These are phyloP conservation scores for Parapsyche elsis DNA, from an alignment of 1,140 invertebrate genomes.

Conservation along the genomic window DNA sequence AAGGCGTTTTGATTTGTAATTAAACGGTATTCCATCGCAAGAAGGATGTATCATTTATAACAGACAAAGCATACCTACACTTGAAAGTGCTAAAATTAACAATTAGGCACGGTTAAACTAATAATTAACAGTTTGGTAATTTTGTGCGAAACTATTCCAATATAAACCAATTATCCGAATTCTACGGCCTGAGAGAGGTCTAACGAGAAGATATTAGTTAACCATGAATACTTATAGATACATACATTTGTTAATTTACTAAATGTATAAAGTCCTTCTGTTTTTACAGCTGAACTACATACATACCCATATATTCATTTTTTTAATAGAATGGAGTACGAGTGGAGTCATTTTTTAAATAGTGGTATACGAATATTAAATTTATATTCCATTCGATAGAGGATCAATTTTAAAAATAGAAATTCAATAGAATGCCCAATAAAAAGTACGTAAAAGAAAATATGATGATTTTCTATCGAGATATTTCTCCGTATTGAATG, in stretches of 20 bases:
- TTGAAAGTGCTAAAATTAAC: neutral
- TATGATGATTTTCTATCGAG: slow-evolving; percentile 2
- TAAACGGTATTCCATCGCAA: too few species aligned
- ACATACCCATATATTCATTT: neutral
- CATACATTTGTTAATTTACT: neutral
- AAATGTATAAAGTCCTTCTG: neutral
- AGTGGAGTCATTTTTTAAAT: neutral
- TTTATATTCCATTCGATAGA: neutral
- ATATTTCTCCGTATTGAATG: neutral
- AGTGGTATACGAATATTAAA: neutral
- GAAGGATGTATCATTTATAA: too few species aligned
- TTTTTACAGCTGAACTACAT: neutral
- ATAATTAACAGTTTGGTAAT: slow-evolving; percentile 24
- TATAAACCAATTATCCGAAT: slow-evolving; percentile 27
- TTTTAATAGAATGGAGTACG: neutral
- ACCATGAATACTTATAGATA: neutral
- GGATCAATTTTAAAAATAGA: neutral
- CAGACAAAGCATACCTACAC: neutral
- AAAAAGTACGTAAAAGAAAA: slow-evolving; percentile 6
- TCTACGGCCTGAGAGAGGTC: neutral
- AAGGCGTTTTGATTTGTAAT: neutral
- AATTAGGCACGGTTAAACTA: slow-evolving; percentile 2
- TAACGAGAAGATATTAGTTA: slow-evolving; percentile 14
- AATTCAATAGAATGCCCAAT: neutral
- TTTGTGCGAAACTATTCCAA: slow-evolving; percentile 30